Evolutionary conservation across 2,797 vertebrate species (phyloP), one percentile per base, ranked within the genome.

Genomic region (Chiloscyllium punctatum): DNA sequence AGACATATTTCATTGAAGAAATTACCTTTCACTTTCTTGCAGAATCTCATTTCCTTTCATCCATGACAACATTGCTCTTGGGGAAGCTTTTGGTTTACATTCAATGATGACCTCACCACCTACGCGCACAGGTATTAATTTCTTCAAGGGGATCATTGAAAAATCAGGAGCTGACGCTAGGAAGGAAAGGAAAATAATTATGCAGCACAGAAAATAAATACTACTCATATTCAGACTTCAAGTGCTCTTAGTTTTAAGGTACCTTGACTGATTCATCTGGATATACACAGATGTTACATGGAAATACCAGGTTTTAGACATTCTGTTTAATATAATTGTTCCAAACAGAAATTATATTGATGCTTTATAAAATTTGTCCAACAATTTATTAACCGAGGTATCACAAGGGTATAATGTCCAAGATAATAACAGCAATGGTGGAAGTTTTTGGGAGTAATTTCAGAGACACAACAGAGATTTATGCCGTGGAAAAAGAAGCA

Each of bases 121-220:
- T 91, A 98, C 98, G 84, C 98, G 98, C 95, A 98, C 98, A 97
- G 99, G 99, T 96, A 99, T 97, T 97, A 98, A 95, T 96, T 98
- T 98, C 96, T 97, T 98, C 98, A 99, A 97, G 33, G 98, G 98
- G 96, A 97, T 98, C 97, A 97, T 98, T 96, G 98, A 98, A 97
- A 99, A 99, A 97, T 98, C 98, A 84, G 99, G 99, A 96, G 99
- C 97, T 95, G 98, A 98, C 42, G 99, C 99, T 99, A 96, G 97
- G 97, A 98, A 96, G 96, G 74, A 96, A 96, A 95, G 16, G 96
- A 95, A 96, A 48, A 96, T 51, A 90, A 9, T 94, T 9, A 66
- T 77, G 37, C n/a, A n/a, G 96, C 95, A 96, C 62, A 96, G 96
- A 94, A 16, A 95, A 86, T 1, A 16, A 91, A 57, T 69, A 69